Evolutionary conservation across 2,888 invertebrate species (phyloP).

Genomic region (Neoascia interrupta): DNA sequence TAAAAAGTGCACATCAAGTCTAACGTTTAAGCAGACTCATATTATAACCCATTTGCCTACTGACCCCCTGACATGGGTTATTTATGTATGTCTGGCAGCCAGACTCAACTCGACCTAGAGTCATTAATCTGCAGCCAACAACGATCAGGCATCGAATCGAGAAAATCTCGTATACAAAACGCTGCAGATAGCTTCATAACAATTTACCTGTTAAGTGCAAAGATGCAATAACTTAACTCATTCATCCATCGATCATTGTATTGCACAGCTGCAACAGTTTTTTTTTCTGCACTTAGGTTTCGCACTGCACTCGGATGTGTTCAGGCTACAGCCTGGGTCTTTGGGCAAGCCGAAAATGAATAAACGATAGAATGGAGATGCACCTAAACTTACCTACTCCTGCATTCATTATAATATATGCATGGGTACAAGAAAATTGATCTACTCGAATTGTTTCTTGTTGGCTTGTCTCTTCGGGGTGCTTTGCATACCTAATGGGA

Average conservation of each 20-base stretch:
- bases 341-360: slow-evolving; percentile 1
- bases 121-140: slow-evolving; percentile 6
- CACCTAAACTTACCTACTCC: too few relatives aligned
- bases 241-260: slow-evolving; percentile 1
- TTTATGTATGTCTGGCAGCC: not conserved
- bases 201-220: slow-evolving; percentile 9
- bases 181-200: not conserved
- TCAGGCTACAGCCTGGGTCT: not conserved
- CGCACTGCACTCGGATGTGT: too few relatives aligned
- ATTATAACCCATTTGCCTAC: not conserved
- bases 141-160: not conserved
- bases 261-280: too few relatives aligned
- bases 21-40: too few relatives aligned
- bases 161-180: not conserved
- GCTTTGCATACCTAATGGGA: slow-evolving; percentile 22
- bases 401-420: not conserved
- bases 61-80: not conserved
- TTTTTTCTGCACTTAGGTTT: too few relatives aligned
- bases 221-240: too few relatives aligned
- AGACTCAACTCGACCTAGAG: too few relatives aligned
- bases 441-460: slow-evolving; percentile 3
- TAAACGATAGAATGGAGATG: not conserved
- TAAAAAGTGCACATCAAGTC: too few relatives aligned
- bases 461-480: slow-evolving; percentile 1
- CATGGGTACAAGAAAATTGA: slow-evolving; percentile 4